Conservation (phyloP, 2,113 vertebrate genomes). For the Albula goreensis region DNA sequence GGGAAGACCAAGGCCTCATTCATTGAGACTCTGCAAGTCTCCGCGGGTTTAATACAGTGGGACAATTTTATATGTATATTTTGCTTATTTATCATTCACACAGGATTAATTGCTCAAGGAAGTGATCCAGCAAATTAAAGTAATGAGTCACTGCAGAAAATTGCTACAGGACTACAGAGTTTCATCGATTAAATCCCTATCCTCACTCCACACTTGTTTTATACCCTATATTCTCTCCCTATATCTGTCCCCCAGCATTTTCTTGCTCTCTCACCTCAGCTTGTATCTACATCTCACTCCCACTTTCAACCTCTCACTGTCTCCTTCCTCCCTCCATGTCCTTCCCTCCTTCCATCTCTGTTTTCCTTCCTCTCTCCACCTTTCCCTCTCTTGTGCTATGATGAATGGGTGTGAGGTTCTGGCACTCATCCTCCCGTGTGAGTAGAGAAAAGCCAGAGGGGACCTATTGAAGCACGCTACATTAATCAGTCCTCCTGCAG, state of each 20-base stretch:
- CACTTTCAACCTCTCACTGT: not conserved
- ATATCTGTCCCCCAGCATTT: too few relatives aligned
- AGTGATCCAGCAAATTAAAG: not conserved
- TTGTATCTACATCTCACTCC: not conserved
- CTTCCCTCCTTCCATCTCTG: constrained; percentile 25
- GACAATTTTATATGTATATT: not conserved
- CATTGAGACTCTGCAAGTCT: not conserved
- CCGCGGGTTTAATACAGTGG: not conserved
- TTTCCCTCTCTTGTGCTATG: constrained; percentile 26
- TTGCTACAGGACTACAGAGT: not conserved
- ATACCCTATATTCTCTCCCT: not conserved
- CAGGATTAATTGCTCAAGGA: not conserved
- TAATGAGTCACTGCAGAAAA: constrained; percentile 5
- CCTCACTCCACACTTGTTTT: not conserved
- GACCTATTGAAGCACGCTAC: not conserved
- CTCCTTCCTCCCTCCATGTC: not conserved
- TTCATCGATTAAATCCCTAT: not conserved
- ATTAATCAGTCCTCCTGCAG: constrained; percentile 18
- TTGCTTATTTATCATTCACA: not conserved
- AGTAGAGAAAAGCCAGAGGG: not conserved
- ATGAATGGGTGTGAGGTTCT: not conserved
- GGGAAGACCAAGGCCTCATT: not conserved
- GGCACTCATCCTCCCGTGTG: not conserved
- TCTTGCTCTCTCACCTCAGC: constrained; percentile 30
- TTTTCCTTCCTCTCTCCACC: not conserved